Base-by-base conservation (phyloP, 2,113 vertebrate genomes). In the Anser brachyrhynchus region DNA sequence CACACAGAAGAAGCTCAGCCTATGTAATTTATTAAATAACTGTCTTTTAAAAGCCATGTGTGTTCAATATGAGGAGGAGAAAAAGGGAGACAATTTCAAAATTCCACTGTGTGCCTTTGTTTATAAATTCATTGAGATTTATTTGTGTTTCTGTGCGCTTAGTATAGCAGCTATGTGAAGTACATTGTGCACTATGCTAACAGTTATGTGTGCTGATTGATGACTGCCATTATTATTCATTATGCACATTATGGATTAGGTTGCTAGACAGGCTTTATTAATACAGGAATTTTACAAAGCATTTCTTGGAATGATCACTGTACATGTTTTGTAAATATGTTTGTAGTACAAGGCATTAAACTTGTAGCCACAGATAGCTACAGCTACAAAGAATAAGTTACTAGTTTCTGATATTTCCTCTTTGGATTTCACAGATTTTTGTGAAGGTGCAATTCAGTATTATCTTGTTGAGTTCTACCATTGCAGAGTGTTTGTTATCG, bases 171-270 rank as follows among this genome's bases (percentile, higher is more conserved):
- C 5, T 46, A 16, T 1, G 3, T 83, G 80, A 80, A 92, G 61
- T 66, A 44, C 43, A 13, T 33, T 70, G 22, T 92, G 33, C 1
- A 4, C 67, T 92, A 54, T 88, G 59, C 69, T 61, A 66, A 3
- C 23, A 14, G 33, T 93, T 87, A 49, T 85, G 61, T 71, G 44
- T 84, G 74, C 89, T 97, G 96, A 95, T 96, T 92, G 44, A 87
- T 97, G 79, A 90, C 58, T 91, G 89, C 69, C 25, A 20, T 72
- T 59, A 25, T 93, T 87, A 72, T 88, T 96, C 20, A 23, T 96
- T 96, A 84, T 81, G 35, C n/a, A 89, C 35, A 46, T 86, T 55
- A 92, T 37, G 46, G 65, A 85, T 89, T 37, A 95, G 74, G 33
- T 92, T 75, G 51, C 44, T 83, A 44, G 57, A 54, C 43, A 79